These are phyloP conservation scores for Felis chaus DNA, from an alignment of 2,113 vertebrate species.

Conservation along the genomic window DNA sequence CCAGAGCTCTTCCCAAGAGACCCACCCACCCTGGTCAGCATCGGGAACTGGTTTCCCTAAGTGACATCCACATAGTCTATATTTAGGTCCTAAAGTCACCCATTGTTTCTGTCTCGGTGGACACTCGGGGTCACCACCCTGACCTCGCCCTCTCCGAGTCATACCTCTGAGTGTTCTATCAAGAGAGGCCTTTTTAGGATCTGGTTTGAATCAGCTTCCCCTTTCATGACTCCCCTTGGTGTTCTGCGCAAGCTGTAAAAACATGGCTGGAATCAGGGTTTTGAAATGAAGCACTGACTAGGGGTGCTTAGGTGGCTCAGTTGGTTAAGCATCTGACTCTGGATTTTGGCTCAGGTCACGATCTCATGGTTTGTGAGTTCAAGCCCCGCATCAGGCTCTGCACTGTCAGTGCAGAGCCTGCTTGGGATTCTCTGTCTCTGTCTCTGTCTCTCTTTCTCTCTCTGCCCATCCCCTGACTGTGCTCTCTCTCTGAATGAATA, in stretches of 20 bases:
- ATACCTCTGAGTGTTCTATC: not conserved
- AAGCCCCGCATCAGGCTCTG: no score
- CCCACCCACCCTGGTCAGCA: not conserved
- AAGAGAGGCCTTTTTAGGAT: conserved; percentile 3
- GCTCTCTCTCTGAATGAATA: no score
- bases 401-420: no score
- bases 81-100: conserved; percentile 56
- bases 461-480: no score
- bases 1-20: not conserved
- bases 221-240: not conserved
- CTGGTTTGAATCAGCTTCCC: conserved; percentile 55
- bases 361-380: no score
- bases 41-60: not conserved
- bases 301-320: not conserved
- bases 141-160: conserved; percentile 39
- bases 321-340: no score
- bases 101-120: conserved; percentile 61
- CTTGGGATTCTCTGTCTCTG: no score
- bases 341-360: no score
- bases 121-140: not conserved
- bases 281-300: not conserved
- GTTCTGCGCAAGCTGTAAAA: not conserved
- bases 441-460: no score
- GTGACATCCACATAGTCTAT: not conserved
- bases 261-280: not conserved